phyloP scores from a whole-genome alignment of 1,140 invertebrate species.

The Oppia nitens region DNA sequence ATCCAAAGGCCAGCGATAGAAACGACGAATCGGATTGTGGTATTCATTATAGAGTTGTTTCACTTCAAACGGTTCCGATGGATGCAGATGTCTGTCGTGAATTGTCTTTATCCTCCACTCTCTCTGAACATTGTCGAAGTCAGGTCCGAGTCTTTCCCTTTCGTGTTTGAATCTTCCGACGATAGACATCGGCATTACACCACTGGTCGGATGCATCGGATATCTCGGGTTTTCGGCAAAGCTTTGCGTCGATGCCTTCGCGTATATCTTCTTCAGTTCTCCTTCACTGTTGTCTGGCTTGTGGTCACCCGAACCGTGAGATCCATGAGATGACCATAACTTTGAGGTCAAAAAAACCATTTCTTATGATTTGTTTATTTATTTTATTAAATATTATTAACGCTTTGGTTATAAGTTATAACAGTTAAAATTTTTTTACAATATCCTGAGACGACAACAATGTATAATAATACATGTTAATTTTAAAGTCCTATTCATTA shows the following conservation, averaged over 20 bases:
- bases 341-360: too few species aligned
- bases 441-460: too few species aligned
- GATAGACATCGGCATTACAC: constrained; percentile 46
- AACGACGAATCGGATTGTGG: constrained; percentile 55
- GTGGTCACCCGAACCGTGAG: neutral
- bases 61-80: constrained; percentile 47
- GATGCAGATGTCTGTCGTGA: constrained; percentile 54
- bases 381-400: too few species aligned
- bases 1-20: constrained; percentile 53
- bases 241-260: neutral
- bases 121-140: constrained; percentile 62
- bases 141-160: constrained; percentile 49
- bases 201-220: neutral
- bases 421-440: too few species aligned
- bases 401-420: too few species aligned
- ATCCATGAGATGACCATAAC: too few species aligned
- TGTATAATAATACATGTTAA: too few species aligned
- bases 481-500: too few species aligned
- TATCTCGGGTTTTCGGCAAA: constrained; percentile 8
- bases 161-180: constrained; percentile 49
- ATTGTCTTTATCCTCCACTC: constrained; percentile 62
- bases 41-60: constrained; percentile 45
- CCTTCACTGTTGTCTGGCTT: neutral
- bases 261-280: constrained; percentile 3
- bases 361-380: too few species aligned